Base-by-base conservation (phyloP, 2,797 vertebrate genomes). In the Pelochelys cantorii region DNA sequence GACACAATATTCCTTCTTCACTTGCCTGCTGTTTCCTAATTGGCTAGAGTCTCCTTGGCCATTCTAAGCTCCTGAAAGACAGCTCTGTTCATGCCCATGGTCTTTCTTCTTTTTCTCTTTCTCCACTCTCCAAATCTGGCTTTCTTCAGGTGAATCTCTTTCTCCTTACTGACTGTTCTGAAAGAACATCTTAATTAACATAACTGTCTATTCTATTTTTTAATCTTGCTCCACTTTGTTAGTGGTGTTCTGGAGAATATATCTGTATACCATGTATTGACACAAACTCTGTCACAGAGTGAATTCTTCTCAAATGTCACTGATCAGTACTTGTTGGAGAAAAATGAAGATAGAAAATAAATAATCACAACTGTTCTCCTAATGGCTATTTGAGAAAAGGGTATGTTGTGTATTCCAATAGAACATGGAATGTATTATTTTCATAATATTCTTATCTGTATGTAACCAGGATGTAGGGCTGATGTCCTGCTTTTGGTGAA, bases 371-470 rank as follows among this genome's bases (percentile, higher is more conserved):
- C 31, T 77, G 17, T 31, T 62, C 57, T 54, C 27, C 34, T 17
- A 15, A 18, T 31, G 48, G 53, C 74, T 56, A 48, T 56, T 68
- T 11, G 54, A 68, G 71, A 20, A 87, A 53, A 80, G 81, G 42
- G 9, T 27, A 13, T 1, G 0, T 29, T 34, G 5, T 79, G 8
- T 83, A 57, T 85, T 85, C 53, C 27, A 34, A 57, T 52, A n/a
- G 57, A 2, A 42, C 0, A 13, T 48, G 55, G 27, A 75, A 10
- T 2, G 0, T 27, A 12, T 6, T 0, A 3, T 14, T 14, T 42
- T 55, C 54, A 54, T 11, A 34, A 68, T 68, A 68, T 31, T 65
- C 65, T 5, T 34, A n/a, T 22, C 17, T 55, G 5, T 0, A 6
- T 2, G 20, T 78, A 13, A 85, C 27, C 31, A 29, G 60, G 85